A percentile compares a stretch with the other conserved stretches of the same genome.
phyloP scores from a whole-genome alignment of 2,113 vertebrate species.

The Micromys minutus region DNA sequence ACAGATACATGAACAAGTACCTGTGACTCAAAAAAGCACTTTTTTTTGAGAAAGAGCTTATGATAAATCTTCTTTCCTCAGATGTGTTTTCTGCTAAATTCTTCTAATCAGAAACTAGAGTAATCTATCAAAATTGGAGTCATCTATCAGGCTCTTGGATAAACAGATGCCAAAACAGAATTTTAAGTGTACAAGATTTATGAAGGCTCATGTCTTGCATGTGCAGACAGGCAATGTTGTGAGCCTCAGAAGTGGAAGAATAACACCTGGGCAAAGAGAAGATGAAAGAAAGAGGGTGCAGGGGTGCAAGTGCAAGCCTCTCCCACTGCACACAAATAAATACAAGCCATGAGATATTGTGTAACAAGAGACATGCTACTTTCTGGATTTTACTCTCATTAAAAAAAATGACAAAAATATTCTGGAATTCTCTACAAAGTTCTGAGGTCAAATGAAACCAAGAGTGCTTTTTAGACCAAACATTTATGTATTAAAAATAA shows the following conservation, averaged over 20 bases:
- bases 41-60: not conserved
- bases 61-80: not conserved
- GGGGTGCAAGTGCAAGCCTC: not conserved
- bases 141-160: not conserved
- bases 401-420: conserved; percentile 6
- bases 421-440: not conserved
- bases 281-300: rapidly evolving
- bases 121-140: not conserved
- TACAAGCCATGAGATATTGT: not conserved
- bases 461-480: not conserved
- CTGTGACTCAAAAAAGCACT: not conserved
- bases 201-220: not conserved
- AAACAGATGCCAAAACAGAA: conserved; percentile 17
- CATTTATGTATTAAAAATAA: not conserved
- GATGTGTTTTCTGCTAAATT: conserved; percentile 24
- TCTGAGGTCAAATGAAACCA: not conserved
- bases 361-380: not conserved
- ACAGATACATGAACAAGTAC: not conserved
- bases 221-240: not conserved
- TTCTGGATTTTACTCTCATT: not conserved
- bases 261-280: not conserved
- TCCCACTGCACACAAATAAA: not conserved
- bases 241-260: not conserved
- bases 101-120: not conserved
- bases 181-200: not conserved